Conservation (phyloP, 2,797 vertebrate genomes). For the Lophotriccus pileatus region DNA sequence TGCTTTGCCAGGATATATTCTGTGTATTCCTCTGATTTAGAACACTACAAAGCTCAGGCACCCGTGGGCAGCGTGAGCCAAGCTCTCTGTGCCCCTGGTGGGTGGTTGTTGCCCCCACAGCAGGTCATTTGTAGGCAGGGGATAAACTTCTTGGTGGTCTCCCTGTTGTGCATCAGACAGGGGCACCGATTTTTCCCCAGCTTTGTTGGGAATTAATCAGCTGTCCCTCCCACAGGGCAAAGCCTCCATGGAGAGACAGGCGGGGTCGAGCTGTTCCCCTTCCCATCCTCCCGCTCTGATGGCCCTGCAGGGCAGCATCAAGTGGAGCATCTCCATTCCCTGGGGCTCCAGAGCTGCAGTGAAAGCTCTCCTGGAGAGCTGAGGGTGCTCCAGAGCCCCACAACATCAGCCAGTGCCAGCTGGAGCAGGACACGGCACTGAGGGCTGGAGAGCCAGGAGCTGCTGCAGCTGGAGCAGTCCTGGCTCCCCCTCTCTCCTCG, state of each 20-base stretch:
- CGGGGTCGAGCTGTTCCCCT: not conserved
- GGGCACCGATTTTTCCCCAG: not conserved
- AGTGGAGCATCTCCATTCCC: not conserved
- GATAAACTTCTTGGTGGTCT: too few relatives aligned
- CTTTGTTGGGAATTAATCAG: not conserved
- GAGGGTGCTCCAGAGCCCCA: not conserved
- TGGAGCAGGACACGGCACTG: not conserved
- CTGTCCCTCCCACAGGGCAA: not conserved
- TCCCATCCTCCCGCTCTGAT: not conserved
- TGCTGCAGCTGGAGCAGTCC: not conserved
- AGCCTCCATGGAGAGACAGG: not conserved
- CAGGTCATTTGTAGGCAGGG: too few relatives aligned
- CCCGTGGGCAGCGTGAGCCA: too few relatives aligned
- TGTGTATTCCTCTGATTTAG: not conserved
- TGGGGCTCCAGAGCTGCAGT: not conserved
- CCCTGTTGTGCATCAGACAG: rapidly evolving
- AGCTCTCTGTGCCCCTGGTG: too few relatives aligned
- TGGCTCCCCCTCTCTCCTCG: not conserved
- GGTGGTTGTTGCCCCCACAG: too few relatives aligned
- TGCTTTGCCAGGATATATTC: not conserved
- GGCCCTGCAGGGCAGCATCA: not conserved
- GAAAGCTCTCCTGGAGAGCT: constrained; percentile 1
- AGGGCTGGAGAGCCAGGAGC: not conserved
- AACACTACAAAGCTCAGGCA: not conserved
- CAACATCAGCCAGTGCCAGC: not conserved